Evolutionary conservation across 2,888 invertebrate genomes (phyloP).

Genomic region (Argynnis bischoffii): DNA sequence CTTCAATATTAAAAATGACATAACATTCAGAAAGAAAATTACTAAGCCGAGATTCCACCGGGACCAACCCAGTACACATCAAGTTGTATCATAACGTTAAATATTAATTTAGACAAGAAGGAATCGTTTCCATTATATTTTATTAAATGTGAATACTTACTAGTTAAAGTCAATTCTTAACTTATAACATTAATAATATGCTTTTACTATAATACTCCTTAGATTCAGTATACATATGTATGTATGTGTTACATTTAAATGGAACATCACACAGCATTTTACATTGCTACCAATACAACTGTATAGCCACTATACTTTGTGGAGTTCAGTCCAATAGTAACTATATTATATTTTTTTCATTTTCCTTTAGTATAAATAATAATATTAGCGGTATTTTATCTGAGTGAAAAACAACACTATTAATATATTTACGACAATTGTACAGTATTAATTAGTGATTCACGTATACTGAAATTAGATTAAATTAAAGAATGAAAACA

Average conservation of each 20-base stretch:
- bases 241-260: neutral
- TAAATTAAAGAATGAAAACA: conserved; percentile 13
- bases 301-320: too few relatives aligned
- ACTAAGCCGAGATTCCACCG: conserved; percentile 75
- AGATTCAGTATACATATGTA: too few relatives aligned
- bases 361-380: too few relatives aligned
- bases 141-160: neutral
- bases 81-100: conserved; percentile 77
- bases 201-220: too few relatives aligned
- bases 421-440: too few relatives aligned
- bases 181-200: neutral
- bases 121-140: conserved; percentile 57
- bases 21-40: conserved; percentile 80
- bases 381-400: too few relatives aligned
- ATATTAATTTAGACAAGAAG: conserved; percentile 69
- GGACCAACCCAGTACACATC: conserved; percentile 73
- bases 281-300: too few relatives aligned
- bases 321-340: too few relatives aligned
- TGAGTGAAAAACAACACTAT: too few relatives aligned
- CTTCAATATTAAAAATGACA: conserved; percentile 78
- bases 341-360: too few relatives aligned
- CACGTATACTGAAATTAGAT: neutral
- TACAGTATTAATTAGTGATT: too few relatives aligned
- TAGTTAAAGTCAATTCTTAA: neutral
- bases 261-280: too few relatives aligned